Conservation (phyloP, 1,140 invertebrate genomes). For the Trialeurodes vaporariorum region DNA sequence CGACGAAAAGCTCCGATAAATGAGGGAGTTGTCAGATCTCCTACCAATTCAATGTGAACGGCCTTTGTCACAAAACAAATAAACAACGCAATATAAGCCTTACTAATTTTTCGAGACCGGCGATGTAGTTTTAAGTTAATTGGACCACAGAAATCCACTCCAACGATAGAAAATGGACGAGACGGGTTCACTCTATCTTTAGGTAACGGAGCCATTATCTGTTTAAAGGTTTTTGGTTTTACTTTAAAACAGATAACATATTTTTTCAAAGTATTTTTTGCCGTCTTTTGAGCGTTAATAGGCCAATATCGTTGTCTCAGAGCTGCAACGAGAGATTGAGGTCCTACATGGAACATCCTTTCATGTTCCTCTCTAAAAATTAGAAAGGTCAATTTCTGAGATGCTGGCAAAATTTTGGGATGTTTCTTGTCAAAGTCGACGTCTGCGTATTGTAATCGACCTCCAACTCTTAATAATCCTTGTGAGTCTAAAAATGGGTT, state of each 20-base stretch:
- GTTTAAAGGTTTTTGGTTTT: constrained; percentile 16
- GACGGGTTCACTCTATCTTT: constrained; percentile 22
- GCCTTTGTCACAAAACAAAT: constrained; percentile 35
- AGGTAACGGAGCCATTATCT: constrained; percentile 30
- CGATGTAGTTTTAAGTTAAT: constrained; percentile 26
- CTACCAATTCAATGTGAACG: constrained; percentile 35
- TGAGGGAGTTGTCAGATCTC: constrained; percentile 30
- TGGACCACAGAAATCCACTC: constrained; percentile 34
- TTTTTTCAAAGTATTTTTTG: constrained; percentile 20
- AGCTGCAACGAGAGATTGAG: background rate
- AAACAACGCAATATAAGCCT: constrained; percentile 36
- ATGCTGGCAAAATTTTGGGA: too few species aligned
- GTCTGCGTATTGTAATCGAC: too few species aligned
- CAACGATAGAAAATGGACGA: constrained; percentile 29
- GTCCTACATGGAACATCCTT: background rate
- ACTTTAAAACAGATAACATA: constrained; percentile 24
- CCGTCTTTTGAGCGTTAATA: background rate
- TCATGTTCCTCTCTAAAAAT: background rate
- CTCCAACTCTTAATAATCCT: too few species aligned
- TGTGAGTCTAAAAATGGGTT: too few species aligned
- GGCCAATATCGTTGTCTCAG: background rate
- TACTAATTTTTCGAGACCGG: constrained; percentile 23
- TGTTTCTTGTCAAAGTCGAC: too few species aligned
- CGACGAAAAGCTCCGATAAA: constrained; percentile 33
- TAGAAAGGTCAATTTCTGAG: too few species aligned